Evolutionary conservation across 2,888 invertebrate species (phyloP), one percentile per base, ranked within the genome.

Genomic region (Sthenelais limicola): DNA sequence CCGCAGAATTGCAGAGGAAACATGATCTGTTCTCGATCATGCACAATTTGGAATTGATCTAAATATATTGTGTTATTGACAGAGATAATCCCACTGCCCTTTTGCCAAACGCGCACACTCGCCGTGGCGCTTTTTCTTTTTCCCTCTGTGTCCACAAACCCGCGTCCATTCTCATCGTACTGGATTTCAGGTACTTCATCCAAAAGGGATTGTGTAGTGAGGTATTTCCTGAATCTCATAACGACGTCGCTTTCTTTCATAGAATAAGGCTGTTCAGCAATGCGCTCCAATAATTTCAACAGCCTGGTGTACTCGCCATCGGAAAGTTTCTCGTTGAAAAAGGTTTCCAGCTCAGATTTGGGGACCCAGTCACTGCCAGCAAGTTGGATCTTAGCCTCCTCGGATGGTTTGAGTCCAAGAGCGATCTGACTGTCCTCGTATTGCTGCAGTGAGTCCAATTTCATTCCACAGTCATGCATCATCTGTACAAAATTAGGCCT

Each of bases 1-100:
- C 91, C 91, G 73, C 93, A 91, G 83, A 96, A 94, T 79, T 94
- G 91, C 74, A 98, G 89, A 3, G 97, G 97, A 85, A 94, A 95
- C 81, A 97, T 87, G 18, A 94, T 79, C 76, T 88, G 87, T 70
- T 88, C 84, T 73, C 85, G 83, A 76, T 92, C 89, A 82, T 93
- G 92, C 4, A 91, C 85, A 80, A 91, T 89, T 33, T 90, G 87
- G 86, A 97, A 97, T 86, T 94, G 95, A 12, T 62, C 67, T 0
- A 83, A 79, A 38, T 96, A 91, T 83, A 93, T 93, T 83, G 91
- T 84, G 3, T 93, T 94, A 88, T 97, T 97, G 71, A 97, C 93
- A 33, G 89, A 90, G 71, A 97, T 91, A 84, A 92, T 91, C 1
- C 98, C 97, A 67, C 93, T 92, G 18, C 98, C 97, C 28, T 95